Base-by-base conservation (phyloP, 2,888 invertebrate genomes). In the Agrotis exclamationis region DNA sequence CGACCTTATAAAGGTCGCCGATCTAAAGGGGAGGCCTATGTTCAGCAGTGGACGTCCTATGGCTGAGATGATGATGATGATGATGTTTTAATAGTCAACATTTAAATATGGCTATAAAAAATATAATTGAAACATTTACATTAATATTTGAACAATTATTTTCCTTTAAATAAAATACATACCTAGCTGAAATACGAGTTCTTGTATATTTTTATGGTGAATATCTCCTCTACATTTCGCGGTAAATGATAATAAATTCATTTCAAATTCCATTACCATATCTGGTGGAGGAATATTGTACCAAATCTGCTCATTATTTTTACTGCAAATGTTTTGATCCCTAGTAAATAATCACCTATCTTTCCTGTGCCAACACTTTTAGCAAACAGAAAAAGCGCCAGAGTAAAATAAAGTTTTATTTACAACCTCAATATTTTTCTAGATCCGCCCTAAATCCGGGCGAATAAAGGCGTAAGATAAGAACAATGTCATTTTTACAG, bases 401-500 rank as follows among this genome's bases (percentile, higher is more conserved):
- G n/a, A 67, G 68, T 3, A 28, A 62, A 63, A 72, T 44, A 68
- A 79, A 71, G 50, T 78, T 70, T 68, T 68, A 60, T 76, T 79
- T 63, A 65, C 62, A 51, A 33, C 53, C 28, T 22, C 47, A 63
- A 73, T 67, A 59, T 72, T 66, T 68, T 74, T 58, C 45, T 51
- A 44, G 50, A 66, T 22, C 44, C 48, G 33, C 62, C 60, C 64
- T 44, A 67, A 71, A 73, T 16, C 62, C 74, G 39, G 47, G 51
- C 44, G 24, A 74, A 78, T 70, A 54, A 70, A 69, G 50, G 58
- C 58, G 56, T 57, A 70, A 78, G 75, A 83, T 76, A 79, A 67
- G 59, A 70, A 67, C 47, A 66, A 67, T 83, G 33, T 33, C 59
- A 75, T 80, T 80, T 80, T 68, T 76, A 68, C 79, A 76, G 66